Percentiles rank a stretch among this genome's conserved stretches.
Evolutionary conservation across 2,113 vertebrate species (phyloP).

Genomic region (Equus quagga): DNA sequence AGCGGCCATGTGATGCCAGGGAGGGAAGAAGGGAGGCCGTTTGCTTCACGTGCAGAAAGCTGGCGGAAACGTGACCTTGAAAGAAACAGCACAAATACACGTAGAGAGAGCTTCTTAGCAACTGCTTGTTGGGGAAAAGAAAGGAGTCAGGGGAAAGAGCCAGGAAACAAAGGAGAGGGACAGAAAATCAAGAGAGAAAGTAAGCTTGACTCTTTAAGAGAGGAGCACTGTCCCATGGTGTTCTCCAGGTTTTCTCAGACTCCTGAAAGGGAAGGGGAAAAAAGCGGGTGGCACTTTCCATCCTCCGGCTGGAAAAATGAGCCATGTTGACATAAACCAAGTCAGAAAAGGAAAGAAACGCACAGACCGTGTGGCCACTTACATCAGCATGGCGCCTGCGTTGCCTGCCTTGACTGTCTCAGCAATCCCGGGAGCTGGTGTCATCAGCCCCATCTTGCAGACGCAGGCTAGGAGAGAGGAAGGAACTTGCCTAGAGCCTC

Average conservation of each 20-base stretch:
- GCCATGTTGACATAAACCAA: neutral
- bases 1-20: neutral
- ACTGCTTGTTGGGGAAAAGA: slow-evolving; percentile 18
- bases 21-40: neutral
- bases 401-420: neutral
- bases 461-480: slow-evolving; percentile 4
- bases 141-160: neutral
- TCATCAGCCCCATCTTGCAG: neutral
- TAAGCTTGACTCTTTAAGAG: neutral
- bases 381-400: neutral
- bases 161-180: slow-evolving; percentile 37
- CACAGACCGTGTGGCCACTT: neutral
- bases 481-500: slow-evolving; percentile 4
- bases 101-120: slow-evolving; percentile 49
- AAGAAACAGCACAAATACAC: neutral
- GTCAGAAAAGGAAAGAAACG: neutral
- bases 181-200: neutral
- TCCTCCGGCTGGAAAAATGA: slow-evolving; percentile 15
- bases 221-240: neutral
- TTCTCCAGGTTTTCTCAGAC: neutral
- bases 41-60: neutral
- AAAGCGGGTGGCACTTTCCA: neutral
- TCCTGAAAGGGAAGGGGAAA: neutral
- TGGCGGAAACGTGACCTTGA: slow-evolving; percentile 6
- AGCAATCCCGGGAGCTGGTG: neutral